phyloP scores from a whole-genome alignment of 2,113 vertebrate genomes.

The Leucopternis melanops region DNA sequence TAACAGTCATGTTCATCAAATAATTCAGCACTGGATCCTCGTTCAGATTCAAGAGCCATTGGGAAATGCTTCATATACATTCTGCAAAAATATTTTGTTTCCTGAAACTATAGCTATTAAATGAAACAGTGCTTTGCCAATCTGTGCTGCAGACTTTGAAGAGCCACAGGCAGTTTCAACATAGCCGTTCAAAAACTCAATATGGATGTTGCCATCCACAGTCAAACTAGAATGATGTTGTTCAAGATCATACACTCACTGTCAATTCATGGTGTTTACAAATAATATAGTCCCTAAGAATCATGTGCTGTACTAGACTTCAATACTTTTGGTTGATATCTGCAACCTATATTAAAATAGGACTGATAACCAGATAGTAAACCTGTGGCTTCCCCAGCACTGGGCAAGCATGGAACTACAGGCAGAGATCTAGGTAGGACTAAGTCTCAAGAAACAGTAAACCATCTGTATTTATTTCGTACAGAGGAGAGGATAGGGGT shows the following conservation, averaged over 20 bases:
- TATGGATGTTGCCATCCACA: neutral
- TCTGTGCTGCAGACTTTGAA: neutral
- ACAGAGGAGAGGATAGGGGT: neutral
- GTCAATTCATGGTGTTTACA: neutral
- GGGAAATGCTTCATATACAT: neutral
- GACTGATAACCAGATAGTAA: neutral
- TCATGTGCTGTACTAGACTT: neutral
- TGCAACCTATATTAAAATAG: neutral
- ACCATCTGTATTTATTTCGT: neutral
- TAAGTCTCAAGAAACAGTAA: neutral
- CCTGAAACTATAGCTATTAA: neutral
- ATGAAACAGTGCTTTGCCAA: neutral
- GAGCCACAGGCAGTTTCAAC: neutral
- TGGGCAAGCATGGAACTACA: neutral
- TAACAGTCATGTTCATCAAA: neutral
- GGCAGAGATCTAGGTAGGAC: neutral
- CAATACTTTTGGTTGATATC: neutral
- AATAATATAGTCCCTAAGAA: neutral
- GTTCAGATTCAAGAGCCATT: neutral
- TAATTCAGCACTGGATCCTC: neutral
- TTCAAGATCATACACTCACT: neutral
- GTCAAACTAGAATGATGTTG: neutral
- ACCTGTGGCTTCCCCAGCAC: neutral
- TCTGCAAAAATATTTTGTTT: neutral
- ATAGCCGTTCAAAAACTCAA: neutral